Conservation (phyloP, 2,888 invertebrate species). For the Tigriopus californicus region DNA sequence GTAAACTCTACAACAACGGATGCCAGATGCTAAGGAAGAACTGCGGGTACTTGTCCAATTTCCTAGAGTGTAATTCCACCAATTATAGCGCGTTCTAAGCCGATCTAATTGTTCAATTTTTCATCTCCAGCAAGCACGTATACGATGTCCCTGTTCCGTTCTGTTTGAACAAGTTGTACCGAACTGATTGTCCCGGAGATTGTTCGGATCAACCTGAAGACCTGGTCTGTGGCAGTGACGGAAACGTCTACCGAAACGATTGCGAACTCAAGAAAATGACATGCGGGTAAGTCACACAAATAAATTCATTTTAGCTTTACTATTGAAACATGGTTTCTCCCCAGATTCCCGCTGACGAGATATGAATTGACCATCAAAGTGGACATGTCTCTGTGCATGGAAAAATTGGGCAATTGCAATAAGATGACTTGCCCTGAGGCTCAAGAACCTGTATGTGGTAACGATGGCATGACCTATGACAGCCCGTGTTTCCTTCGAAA, state of each 20-base stretch:
- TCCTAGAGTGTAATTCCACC: background rate
- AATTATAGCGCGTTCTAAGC: too few relatives aligned
- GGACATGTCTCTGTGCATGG: background rate
- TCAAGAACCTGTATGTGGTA: constrained; percentile 45
- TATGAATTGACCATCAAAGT: constrained; percentile 25
- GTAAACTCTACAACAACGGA: constrained; percentile 67
- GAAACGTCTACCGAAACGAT: constrained; percentile 64
- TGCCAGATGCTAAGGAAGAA: constrained; percentile 81
- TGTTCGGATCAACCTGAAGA: constrained; percentile 41
- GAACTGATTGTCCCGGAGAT: background rate
- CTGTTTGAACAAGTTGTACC: constrained; percentile 6
- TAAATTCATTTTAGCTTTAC: background rate
- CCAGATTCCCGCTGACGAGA: background rate
- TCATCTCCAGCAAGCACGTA: background rate
- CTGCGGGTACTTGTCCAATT: constrained; percentile 45
- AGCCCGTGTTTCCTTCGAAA: constrained; percentile 62
- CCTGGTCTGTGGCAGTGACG: constrained; percentile 67
- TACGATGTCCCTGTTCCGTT: background rate
- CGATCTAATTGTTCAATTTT: background rate
- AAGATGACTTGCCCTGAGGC: constrained; percentile 14
- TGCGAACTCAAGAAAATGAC: constrained; percentile 75
- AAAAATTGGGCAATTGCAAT: constrained; percentile 44
- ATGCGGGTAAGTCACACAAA: constrained; percentile 48
- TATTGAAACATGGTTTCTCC: background rate
- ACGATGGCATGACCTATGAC: constrained; percentile 64